Percentiles rank a stretch among this genome's conserved stretches.
These are phyloP conservation scores for Piaya cayana DNA, from an alignment of 2,113 vertebrate species.

Conservation along the genomic window DNA sequence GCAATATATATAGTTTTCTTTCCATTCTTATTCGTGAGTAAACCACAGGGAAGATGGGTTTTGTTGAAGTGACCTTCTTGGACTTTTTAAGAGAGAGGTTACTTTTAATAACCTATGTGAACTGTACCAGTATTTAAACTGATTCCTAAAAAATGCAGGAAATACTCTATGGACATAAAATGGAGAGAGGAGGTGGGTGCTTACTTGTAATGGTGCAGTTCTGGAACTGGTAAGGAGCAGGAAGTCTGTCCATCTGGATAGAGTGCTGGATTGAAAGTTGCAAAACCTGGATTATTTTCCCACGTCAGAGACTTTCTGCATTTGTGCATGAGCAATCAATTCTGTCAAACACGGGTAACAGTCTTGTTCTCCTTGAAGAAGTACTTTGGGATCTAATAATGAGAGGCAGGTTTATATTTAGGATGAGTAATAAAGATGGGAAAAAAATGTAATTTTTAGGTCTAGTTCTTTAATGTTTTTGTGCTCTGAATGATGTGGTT, in stretches of 20 bases:
- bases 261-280: neutral
- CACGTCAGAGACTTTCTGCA: neutral
- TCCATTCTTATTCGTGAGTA: neutral
- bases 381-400: neutral
- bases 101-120: neutral
- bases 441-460: neutral
- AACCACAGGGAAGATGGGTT: rapidly evolving
- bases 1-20: neutral
- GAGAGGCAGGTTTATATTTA: neutral
- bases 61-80: neutral
- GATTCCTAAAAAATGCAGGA: neutral
- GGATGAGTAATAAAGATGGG: neutral
- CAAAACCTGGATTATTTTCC: neutral
- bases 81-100: neutral
- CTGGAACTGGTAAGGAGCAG: neutral
- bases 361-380: neutral
- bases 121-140: neutral
- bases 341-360: neutral
- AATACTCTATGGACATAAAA: neutral
- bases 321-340: neutral
- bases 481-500: neutral
- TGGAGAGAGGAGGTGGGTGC: neutral
- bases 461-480: neutral
- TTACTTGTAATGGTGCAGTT: neutral
- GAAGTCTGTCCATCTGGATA: neutral